Evolutionary conservation across 2,113 vertebrate genomes (phyloP).

Genomic region (Potamarius usumacintae): DNA sequence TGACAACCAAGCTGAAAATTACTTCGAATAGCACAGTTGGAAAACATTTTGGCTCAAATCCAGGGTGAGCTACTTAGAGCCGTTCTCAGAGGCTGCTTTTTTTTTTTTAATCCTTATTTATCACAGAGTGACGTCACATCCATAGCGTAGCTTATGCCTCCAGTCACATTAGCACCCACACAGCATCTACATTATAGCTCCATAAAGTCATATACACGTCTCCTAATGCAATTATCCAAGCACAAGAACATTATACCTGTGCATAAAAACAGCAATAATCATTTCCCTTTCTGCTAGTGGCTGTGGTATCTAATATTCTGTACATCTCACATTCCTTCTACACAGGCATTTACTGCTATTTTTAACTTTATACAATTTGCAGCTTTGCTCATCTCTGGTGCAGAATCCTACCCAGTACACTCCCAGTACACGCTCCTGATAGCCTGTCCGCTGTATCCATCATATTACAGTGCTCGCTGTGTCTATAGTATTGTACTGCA

Average conservation of each 20-base stretch:
- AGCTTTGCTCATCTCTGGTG: not conserved
- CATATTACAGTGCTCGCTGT: too few species aligned
- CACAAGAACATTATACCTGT: not conserved
- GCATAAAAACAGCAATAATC: not conserved
- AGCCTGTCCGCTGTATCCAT: not conserved
- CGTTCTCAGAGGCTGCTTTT: not conserved
- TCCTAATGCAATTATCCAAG: not conserved
- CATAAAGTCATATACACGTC: too few species aligned
- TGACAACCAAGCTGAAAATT: not conserved
- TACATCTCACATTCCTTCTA: not conserved
- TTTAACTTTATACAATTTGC: conserved; percentile 5
- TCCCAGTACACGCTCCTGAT: not conserved
- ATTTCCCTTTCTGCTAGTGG: not conserved
- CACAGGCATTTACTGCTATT: not conserved
- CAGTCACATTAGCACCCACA: not conserved
- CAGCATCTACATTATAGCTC: not conserved
- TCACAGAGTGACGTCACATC: not conserved
- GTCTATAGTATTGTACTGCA: not conserved
- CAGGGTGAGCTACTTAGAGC: not conserved
- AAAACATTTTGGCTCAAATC: not conserved
- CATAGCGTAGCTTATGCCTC: not conserved
- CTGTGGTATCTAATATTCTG: not conserved
- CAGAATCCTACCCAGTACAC: not conserved
- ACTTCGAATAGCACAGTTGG: not conserved
- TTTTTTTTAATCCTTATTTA: not conserved